phyloP scores from a whole-genome alignment of 2,113 vertebrate genomes.

The Atrichornis clamosus region DNA sequence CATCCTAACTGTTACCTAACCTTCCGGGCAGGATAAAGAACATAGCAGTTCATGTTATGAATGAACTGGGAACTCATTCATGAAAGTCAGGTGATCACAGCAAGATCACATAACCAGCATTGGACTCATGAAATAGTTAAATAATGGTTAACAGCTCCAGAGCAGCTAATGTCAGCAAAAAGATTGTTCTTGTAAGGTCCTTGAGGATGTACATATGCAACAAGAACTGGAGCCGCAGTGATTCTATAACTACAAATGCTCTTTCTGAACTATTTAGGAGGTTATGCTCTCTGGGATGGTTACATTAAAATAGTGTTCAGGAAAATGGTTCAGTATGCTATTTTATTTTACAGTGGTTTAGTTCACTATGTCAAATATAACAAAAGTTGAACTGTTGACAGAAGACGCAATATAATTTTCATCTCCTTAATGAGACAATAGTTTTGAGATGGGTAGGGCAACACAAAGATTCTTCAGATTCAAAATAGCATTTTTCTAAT shows the following conservation, averaged over 20 bases:
- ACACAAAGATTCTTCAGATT: slow-evolving; percentile 8
- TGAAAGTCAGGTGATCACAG: neutral
- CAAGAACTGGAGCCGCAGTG: neutral
- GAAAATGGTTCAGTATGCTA: neutral
- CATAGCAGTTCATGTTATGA: neutral
- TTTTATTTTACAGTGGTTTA: neutral
- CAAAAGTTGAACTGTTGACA: neutral
- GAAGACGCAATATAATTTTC: neutral
- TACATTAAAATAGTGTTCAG: neutral
- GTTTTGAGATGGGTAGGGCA: neutral
- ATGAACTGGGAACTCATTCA: neutral
- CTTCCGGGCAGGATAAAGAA: neutral
- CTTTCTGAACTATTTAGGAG: neutral
- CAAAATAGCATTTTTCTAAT: slow-evolving; percentile 41
- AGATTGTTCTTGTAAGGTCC: neutral
- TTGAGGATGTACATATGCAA: neutral
- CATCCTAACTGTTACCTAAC: neutral
- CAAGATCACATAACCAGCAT: neutral
- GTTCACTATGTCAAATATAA: neutral
- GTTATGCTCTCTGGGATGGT: neutral
- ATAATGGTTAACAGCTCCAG: neutral
- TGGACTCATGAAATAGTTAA: neutral
- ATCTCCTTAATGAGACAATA: neutral
- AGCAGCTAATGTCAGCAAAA: neutral
- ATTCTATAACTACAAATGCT: neutral